These are phyloP conservation scores for Pogonophryne albipinna DNA, from an alignment of 2,797 vertebrate genomes.

Conservation along the genomic window DNA sequence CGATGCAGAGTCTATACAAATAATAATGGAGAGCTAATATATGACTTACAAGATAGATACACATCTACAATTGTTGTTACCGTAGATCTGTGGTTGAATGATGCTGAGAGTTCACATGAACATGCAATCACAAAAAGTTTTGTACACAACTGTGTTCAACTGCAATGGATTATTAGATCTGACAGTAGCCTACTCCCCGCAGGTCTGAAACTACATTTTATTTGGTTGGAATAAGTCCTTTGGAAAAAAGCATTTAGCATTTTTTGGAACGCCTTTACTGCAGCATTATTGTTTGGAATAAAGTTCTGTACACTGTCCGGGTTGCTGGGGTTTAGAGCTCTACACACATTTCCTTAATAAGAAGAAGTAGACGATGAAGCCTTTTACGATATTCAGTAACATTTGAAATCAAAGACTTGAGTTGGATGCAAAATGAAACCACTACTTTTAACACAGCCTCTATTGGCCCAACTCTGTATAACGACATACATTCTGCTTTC, in stretches of 20 bases:
- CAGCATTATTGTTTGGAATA: not conserved
- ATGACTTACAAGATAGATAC: not conserved
- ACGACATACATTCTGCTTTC: too few species aligned
- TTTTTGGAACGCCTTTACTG: not conserved
- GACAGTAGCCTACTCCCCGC: not conserved
- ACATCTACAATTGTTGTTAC: not conserved
- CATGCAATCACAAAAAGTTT: not conserved
- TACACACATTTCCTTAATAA: not conserved
- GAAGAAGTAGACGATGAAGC: not conserved
- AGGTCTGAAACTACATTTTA: not conserved
- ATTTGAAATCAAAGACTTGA: not conserved
- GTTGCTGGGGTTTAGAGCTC: not conserved
- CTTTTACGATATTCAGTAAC: not conserved
- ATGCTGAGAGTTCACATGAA: not conserved
- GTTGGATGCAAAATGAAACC: not conserved
- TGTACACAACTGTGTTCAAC: not conserved
- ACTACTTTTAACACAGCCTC: too few species aligned
- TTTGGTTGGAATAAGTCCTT: not conserved
- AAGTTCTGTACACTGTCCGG: not conserved
- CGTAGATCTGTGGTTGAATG: not conserved
- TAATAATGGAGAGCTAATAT: not conserved
- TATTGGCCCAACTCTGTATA: too few species aligned
- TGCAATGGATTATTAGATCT: not conserved
- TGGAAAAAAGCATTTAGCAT: not conserved
- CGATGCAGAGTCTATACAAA: constrained; percentile 3